Evolutionary conservation across 2,888 invertebrate species (phyloP).

Genomic region (Leuctra nigra): DNA sequence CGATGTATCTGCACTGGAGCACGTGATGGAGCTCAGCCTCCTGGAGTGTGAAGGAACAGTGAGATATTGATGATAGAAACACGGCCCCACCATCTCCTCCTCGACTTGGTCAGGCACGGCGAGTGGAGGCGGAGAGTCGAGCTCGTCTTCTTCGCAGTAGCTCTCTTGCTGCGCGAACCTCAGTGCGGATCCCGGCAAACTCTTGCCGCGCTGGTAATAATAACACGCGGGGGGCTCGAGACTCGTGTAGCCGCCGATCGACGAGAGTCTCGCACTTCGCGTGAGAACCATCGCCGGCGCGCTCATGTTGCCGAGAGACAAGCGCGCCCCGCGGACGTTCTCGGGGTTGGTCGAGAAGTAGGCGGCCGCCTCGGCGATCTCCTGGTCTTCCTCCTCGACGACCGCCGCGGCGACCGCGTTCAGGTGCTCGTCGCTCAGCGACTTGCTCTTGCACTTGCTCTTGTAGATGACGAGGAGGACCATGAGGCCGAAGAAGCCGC

Average conservation of each 20-base stretch:
- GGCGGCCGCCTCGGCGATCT: conserved; percentile 47
- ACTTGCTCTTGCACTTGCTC: conserved; percentile 56
- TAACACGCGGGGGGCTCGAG: conserved; percentile 23
- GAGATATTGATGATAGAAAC: conserved; percentile 23
- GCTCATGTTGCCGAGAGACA: conserved; percentile 62
- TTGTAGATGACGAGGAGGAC: conserved; percentile 87
- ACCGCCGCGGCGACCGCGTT: conserved; percentile 62
- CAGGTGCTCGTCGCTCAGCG: conserved; percentile 62
- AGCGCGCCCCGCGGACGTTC: conserved; percentile 44
- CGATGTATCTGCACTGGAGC: conserved; percentile 78
- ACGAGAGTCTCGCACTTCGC: conserved; percentile 44
- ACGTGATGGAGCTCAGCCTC: conserved; percentile 73
- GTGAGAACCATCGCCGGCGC: conserved; percentile 46
- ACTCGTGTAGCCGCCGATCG: conserved; percentile 53
- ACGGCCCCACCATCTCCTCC: conserved; percentile 24
- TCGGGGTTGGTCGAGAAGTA: conserved; percentile 21
- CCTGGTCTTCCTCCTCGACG: conserved; percentile 43
- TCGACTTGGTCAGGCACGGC: conserved; percentile 36
- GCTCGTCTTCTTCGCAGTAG: conserved; percentile 45
- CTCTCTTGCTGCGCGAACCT: conserved; percentile 43
- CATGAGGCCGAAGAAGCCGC: conserved; percentile 87
- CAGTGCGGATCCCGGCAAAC: conserved; percentile 52
- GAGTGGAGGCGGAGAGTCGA: conserved; percentile 36
- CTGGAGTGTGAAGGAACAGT: conserved; percentile 36
- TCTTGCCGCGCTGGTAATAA: conserved; percentile 46